Evolutionary conservation across 2,797 vertebrate genomes (phyloP), one percentile per base, ranked within the genome.

Genomic region (Pangasius larnaudii): DNA sequence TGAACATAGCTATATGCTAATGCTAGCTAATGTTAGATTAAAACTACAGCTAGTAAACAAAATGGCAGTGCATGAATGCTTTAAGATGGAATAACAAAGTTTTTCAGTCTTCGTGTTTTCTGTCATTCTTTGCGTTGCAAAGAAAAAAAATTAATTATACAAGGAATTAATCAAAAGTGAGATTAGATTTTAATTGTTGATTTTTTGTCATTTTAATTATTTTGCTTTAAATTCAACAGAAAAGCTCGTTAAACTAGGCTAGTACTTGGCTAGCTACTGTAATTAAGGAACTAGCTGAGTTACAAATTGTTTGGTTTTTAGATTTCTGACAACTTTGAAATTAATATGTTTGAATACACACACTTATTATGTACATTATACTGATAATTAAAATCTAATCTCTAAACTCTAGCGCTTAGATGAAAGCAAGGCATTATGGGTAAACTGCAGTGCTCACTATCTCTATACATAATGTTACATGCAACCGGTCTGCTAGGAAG

Each of bases 401-500:
- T 42, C 16, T 63, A 46, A 42, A 86, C 67, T 71, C 14, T 67
- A 67, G 13, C 0, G 13, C 58, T 14, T n/a, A 49, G 71, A 67
- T 78, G 51, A 63, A 59, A 56, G 78, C 39, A 56, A 11, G 13
- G 58, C 75, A 61, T 77, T 78, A 42, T 84, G 63, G 63, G 69
- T 49, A 58, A 58, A 51, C 27, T 82, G 22, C 5, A 78, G 72
- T 53, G 75, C 49, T 53, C 4, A 14, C 46, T 22, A 69, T 84
- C 56, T 24, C 58, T 61, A 18, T 24, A 79, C 51, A 58, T 5
- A 16, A 42, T 27, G 78, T 53, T 78, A 87, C 87, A 65, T 71
- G 87, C 92, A 92, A 91, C 80, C 18, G 33, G 33, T 3, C 16
- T 56, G 91, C 74, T 0, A 88, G 93, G 93, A 53, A 39, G 49